Base-by-base conservation (phyloP, 2,888 invertebrate genomes). In the Alloscopus bannaensis region DNA sequence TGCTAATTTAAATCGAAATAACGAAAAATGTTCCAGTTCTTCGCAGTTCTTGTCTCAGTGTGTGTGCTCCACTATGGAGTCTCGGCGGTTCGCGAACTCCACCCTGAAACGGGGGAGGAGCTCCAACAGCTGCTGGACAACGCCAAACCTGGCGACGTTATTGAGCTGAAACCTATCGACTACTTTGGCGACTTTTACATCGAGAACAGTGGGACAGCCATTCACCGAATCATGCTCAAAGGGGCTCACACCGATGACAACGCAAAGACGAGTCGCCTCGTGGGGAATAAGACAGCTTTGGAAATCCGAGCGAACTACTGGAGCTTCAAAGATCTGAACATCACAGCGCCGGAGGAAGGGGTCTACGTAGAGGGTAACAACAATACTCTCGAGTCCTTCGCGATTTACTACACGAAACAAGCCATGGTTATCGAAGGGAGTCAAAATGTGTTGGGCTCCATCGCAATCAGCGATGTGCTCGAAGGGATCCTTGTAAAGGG, bases 201-300 rank as follows among this genome's bases (percentile, higher is more conserved):
- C 31, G 77, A 81, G 36, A 72, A 26, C 6, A 77, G 77, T 47
- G 81, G 81, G 0, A 50, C 22, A 2, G n/a, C 50, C 11, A 20
- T 47, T 22, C 72, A 77, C 22, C 45, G 47, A 42, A 81, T 81
- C 1, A 18, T 8, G 3, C n/a, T 81, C 3, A 47, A 62, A 2
- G 81, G 81, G 0, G 50, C 81, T n/a, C 64, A 71, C 26, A 45
- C 57, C 0, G 81, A 81, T 0, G 81, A 81, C 57, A 60, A 68
- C 6, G 29, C 65, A 0, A 76, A 77, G 18, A 72, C 77, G 0
- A 69, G 69, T 6, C 68, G 73, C 4, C 59, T 81, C 2, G 20
- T 81, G n/a, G 81, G 81, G 8, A 81, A 81, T 42, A 73, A 68
- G 16, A 81, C 81, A 1, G 77, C 81, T 6, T 28, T 81, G 22